Conservation (phyloP, 1,140 invertebrate species). For the Meloidogyne hapla region DNA sequence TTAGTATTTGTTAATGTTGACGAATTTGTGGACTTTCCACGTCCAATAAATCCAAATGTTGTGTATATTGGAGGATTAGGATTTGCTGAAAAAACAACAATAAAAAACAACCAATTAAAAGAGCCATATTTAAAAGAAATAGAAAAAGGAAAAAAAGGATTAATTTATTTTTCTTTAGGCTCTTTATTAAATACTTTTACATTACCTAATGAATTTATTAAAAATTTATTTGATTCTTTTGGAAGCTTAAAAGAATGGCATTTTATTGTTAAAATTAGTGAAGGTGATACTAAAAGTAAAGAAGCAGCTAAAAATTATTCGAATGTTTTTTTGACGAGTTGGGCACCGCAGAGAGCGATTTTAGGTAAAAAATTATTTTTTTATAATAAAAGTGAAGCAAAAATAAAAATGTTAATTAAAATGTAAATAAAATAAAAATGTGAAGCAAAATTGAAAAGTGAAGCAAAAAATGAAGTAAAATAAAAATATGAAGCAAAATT, state of each 20-base stretch:
- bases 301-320: background rate
- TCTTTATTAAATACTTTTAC: constrained; percentile 19
- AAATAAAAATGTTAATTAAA: too few relatives aligned
- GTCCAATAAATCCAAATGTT: constrained; percentile 26
- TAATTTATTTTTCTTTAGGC: constrained; percentile 32
- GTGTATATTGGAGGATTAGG: constrained; percentile 39
- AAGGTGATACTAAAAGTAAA: constrained; percentile 10
- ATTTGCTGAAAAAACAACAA: constrained; percentile 2
- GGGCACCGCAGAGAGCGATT: constrained; percentile 32
- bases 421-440: too few relatives aligned
- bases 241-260: constrained; percentile 20
- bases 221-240: constrained; percentile 26
- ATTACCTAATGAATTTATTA: constrained; percentile 19
- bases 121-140: constrained; percentile 17
- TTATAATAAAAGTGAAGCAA: too few relatives aligned
- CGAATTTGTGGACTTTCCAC: constrained; percentile 35
- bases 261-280: constrained; percentile 29
- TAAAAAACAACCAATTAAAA: background rate
- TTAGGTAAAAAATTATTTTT: constrained; percentile 11
- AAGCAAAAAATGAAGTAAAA: too few relatives aligned
- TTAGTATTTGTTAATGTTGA: constrained; percentile 32
- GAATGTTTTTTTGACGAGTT: constrained; percentile 27
- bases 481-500: too few relatives aligned
- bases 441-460: too few relatives aligned
- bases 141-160: constrained; percentile 23